Conservation (phyloP, 2,888 invertebrate species). For the Acanthococcus lagerstroemiae region DNA sequence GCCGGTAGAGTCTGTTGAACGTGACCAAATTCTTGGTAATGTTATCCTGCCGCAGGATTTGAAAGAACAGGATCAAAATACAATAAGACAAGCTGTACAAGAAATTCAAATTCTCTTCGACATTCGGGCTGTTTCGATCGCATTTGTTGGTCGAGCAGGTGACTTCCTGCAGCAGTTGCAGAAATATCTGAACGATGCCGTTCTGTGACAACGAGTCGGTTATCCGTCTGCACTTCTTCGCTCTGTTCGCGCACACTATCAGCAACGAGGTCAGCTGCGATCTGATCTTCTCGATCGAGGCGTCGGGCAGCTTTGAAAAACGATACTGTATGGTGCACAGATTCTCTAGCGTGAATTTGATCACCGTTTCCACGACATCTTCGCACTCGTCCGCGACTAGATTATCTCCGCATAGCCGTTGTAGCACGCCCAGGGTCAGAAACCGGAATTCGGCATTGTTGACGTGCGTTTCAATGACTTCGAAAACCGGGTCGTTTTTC, state of each 20-base stretch:
- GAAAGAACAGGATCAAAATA: constrained; percentile 17
- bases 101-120: constrained; percentile 8
- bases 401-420: constrained; percentile 11
- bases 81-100: constrained; percentile 12
- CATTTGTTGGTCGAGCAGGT: constrained; percentile 23
- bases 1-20: constrained; percentile 15
- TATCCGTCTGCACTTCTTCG: constrained; percentile 24
- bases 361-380: constrained; percentile 47
- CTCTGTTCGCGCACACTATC: constrained; percentile 19
- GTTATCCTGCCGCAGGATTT: constrained; percentile 21
- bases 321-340: constrained; percentile 51
- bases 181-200: constrained; percentile 32
- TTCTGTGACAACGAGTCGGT: constrained; percentile 31
- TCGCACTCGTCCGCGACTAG: constrained; percentile 20
- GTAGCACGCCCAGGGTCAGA: constrained; percentile 2
- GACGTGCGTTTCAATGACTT: neutral
- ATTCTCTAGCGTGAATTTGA: constrained; percentile 52
- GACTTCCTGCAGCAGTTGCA: constrained; percentile 33
- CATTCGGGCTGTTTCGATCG: neutral
- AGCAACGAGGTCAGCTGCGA: constrained; percentile 31
- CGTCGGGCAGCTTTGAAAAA: constrained; percentile 11
- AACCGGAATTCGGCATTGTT: constrained; percentile 11
- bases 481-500: constrained; percentile 1
- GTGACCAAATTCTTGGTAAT: constrained; percentile 10
- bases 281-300: constrained; percentile 15